Conservation (phyloP, 2,888 invertebrate species). For the Schrankia costaestrigalis region DNA sequence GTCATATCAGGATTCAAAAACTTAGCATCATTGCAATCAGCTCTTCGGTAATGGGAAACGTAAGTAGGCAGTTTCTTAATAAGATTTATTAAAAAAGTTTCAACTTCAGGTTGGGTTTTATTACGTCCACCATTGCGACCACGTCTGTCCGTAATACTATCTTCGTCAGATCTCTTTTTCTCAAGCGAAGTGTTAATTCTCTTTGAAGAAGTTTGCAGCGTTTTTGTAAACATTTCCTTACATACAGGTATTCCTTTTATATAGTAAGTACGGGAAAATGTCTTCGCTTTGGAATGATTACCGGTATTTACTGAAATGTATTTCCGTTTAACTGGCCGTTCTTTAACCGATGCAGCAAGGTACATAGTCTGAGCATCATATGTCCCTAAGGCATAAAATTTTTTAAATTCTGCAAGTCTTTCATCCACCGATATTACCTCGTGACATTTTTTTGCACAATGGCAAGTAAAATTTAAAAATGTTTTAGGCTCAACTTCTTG, state of each 20-base stretch:
- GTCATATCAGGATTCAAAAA: conserved; percentile 9
- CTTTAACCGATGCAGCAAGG: conserved; percentile 2
- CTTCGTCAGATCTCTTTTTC: too few species aligned
- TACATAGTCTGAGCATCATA: conserved; percentile 9
- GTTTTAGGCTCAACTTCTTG: too few species aligned
- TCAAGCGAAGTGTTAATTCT: conserved; percentile 9
- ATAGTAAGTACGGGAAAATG: too few species aligned
- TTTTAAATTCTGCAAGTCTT: too few species aligned
- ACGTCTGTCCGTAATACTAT: too few species aligned
- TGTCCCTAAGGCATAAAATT: conserved; percentile 7
- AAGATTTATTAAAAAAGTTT: too few species aligned
- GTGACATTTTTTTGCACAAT: too few species aligned
- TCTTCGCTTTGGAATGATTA: too few species aligned
- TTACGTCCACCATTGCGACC: conserved; percentile 5
- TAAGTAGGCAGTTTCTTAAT: conserved; percentile 9
- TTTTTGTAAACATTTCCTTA: conserved; percentile 16
- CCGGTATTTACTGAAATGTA: too few species aligned
- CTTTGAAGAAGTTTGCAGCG: conserved; percentile 15
- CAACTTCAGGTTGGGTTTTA: conserved; percentile 6
- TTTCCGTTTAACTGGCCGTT: conserved; percentile 3
- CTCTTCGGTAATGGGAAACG: conserved; percentile 7
- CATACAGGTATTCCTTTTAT: too few species aligned
- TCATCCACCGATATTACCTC: too few species aligned
- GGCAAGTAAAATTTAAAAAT: too few species aligned
- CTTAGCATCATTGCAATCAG: conserved; percentile 11